Evolutionary conservation across 2,797 vertebrate species (phyloP).

Genomic region (Eurystomus glaucurus): DNA sequence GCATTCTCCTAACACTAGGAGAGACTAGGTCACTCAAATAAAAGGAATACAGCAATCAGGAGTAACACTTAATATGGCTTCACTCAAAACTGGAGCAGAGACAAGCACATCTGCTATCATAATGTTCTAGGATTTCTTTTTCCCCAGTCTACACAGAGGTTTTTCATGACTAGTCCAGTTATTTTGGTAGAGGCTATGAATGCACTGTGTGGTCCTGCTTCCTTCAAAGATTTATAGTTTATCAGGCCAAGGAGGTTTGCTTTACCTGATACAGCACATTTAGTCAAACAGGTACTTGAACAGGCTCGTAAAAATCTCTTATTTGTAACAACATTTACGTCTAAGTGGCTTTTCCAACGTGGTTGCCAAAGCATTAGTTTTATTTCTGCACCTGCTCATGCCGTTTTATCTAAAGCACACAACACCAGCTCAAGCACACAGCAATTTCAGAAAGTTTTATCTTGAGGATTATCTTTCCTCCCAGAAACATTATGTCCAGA

Average conservation of each 20-base stretch:
- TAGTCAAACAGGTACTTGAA: neutral
- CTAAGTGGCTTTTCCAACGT: neutral
- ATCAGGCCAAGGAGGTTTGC: neutral
- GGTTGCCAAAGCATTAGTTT: neutral
- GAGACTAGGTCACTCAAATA: neutral
- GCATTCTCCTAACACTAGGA: neutral
- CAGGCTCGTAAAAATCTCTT: neutral
- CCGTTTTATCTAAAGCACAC: neutral
- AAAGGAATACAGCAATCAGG: neutral
- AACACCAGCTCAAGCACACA: neutral
- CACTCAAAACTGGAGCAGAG: neutral
- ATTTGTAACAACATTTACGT: neutral
- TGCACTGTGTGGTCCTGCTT: neutral
- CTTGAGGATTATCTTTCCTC: neutral
- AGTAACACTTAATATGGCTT: neutral
- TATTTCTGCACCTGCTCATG: neutral
- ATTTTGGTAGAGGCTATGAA: neutral
- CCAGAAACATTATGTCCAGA: neutral
- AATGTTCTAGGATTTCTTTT: neutral
- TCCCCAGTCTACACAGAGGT: neutral
- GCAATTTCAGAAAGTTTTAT: neutral
- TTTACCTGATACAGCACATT: neutral
- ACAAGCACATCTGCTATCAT: neutral
- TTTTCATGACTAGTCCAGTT: neutral
- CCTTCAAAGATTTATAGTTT: neutral